Percentiles rank a stretch among this genome's conserved stretches.
These are phyloP conservation scores for Trematocara marginatum DNA, from an alignment of 2,113 vertebrate genomes.

Conservation along the genomic window DNA sequence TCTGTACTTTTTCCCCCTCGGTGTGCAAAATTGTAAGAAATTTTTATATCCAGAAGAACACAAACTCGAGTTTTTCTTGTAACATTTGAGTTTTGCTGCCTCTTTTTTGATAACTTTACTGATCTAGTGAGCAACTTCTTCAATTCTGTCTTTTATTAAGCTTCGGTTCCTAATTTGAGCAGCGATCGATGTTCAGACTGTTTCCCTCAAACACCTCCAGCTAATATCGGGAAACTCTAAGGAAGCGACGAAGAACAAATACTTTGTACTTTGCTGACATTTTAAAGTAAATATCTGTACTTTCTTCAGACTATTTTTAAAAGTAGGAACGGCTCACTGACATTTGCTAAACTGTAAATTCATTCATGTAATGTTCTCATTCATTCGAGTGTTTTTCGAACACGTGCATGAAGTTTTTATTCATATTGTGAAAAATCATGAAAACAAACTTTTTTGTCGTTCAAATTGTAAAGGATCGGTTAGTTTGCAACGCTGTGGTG, in stretches of 20 bases:
- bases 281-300: background rate
- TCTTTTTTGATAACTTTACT: background rate
- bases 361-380: background rate
- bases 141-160: background rate
- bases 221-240: background rate
- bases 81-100: background rate
- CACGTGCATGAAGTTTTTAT: background rate
- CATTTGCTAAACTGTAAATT: background rate
- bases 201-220: background rate
- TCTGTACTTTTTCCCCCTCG: background rate
- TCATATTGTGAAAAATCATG: background rate
- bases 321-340: background rate
- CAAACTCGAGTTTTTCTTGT: background rate
- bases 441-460: fast-evolving
- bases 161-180: background rate
- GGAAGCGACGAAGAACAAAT: background rate
- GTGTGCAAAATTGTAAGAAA: background rate
- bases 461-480: fast-evolving
- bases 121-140: background rate
- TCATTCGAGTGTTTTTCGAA: background rate
- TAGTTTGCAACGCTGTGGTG: background rate
- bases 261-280: background rate
- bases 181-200: fast-evolving
- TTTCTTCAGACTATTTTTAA: background rate
- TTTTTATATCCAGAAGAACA: background rate